Conservation (phyloP, 2,888 invertebrate genomes). For the Argyresthia albistria region DNA sequence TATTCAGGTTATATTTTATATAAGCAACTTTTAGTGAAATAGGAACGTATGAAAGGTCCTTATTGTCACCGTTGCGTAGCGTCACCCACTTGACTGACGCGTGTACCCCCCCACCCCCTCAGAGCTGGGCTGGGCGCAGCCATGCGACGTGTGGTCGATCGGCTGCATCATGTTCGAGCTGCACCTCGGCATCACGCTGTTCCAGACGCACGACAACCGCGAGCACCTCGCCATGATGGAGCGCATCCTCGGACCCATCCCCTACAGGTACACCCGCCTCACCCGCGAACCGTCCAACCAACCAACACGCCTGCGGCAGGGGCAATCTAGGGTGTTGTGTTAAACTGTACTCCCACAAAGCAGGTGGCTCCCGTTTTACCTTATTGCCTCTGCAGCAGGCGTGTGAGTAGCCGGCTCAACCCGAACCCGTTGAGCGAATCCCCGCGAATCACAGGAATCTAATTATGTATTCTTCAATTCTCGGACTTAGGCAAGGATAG, state of each 20-base stretch:
- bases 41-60: no score
- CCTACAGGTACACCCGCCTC: constrained; percentile 80
- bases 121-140: constrained; percentile 99
- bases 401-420: no score
- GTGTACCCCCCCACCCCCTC: constrained; percentile 19
- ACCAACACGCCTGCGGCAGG: no score
- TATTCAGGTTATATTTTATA: no score
- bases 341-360: no score
- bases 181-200: constrained; percentile 97
- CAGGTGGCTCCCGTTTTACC: no score
- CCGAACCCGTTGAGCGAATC: not conserved
- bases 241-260: constrained; percentile 95
- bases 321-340: no score
- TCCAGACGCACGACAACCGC: constrained; percentile 99
- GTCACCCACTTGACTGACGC: no score
- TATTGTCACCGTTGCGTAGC: no score
- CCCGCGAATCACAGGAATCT: not conserved
- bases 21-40: no score
- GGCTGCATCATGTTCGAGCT: constrained; percentile 99
- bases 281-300: not conserved
- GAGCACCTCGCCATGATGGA: constrained; percentile 99
- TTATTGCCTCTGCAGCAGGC: no score
- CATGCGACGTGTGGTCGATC: constrained; percentile 99
- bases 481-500: no score
- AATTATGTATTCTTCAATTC: constrained; percentile 6